Evolutionary conservation across 2,113 vertebrate genomes (phyloP).

Genomic region (Helogale parvula): DNA sequence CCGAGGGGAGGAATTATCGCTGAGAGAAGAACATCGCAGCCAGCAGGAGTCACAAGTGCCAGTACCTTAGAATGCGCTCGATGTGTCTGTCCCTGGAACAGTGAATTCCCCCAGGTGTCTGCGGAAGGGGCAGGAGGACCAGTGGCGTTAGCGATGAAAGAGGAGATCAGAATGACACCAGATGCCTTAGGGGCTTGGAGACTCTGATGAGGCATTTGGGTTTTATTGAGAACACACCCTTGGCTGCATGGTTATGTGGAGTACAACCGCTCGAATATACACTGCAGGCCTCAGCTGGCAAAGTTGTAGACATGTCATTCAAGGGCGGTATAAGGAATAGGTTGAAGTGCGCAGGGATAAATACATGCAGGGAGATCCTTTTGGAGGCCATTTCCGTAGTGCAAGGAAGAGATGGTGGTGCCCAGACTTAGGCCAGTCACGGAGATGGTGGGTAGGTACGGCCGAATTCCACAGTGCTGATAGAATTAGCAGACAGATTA

Average conservation of each 20-base stretch:
- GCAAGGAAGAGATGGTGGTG: background rate
- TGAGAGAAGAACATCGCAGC: background rate
- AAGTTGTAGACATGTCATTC: background rate
- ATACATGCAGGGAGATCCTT: background rate
- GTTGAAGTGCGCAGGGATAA: no score
- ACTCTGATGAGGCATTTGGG: background rate
- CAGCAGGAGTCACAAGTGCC: background rate
- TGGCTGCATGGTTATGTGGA: background rate
- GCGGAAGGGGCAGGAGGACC: rapidly evolving
- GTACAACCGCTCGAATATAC: background rate
- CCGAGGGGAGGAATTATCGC: background rate
- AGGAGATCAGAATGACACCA: background rate
- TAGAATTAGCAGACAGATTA: background rate
- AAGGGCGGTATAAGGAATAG: background rate
- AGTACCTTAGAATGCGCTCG: background rate
- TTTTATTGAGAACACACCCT: background rate
- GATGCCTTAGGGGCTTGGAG: background rate
- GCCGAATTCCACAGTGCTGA: background rate
- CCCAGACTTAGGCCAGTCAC: background rate
- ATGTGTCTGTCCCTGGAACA: background rate
- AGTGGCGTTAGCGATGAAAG: background rate
- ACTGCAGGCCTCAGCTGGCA: background rate
- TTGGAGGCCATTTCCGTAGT: background rate
- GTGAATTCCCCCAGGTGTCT: background rate
- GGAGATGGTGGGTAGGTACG: background rate